Percentiles rank a stretch among this genome's conserved stretches.
phyloP scores from a whole-genome alignment of 2,888 invertebrate species.

The Aquatica leii region DNA sequence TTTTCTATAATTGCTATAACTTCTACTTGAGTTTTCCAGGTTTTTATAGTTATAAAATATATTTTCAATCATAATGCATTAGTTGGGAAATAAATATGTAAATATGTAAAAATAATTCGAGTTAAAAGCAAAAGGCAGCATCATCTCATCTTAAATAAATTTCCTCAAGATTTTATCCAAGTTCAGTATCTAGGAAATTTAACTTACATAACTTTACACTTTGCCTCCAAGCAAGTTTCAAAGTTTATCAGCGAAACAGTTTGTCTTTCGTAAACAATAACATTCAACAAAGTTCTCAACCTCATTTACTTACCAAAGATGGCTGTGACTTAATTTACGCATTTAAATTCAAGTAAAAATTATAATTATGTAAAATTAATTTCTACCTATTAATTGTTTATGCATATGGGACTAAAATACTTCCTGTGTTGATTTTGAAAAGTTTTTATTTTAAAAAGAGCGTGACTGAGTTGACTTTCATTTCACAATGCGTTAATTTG shows the following conservation, averaged over 20 bases:
- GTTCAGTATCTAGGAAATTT: conserved; percentile 23
- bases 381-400: background rate
- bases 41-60: too few species aligned
- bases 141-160: conserved; percentile 5
- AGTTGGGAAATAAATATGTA: too few species aligned
- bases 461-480: conserved; percentile 36
- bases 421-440: conserved; percentile 14
- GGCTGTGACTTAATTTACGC: conserved; percentile 22
- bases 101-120: too few species aligned
- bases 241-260: conserved; percentile 45
- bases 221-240: conserved; percentile 32
- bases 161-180: conserved; percentile 10
- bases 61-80: too few species aligned
- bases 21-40: too few species aligned
- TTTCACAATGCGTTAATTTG: conserved; percentile 46
- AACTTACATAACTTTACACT: conserved; percentile 35
- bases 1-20: too few species aligned
- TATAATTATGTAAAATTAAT: conserved; percentile 4
- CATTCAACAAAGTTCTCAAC: conserved; percentile 39
- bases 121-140: too few species aligned
- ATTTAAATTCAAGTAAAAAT: background rate
- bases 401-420: conserved; percentile 7
- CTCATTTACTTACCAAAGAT: conserved; percentile 37
- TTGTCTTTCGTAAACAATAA: conserved; percentile 49
- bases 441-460: conserved; percentile 27